These are phyloP conservation scores for Brachionus manjavacas DNA, from an alignment of 1,140 invertebrate species.

Conservation along the genomic window DNA sequence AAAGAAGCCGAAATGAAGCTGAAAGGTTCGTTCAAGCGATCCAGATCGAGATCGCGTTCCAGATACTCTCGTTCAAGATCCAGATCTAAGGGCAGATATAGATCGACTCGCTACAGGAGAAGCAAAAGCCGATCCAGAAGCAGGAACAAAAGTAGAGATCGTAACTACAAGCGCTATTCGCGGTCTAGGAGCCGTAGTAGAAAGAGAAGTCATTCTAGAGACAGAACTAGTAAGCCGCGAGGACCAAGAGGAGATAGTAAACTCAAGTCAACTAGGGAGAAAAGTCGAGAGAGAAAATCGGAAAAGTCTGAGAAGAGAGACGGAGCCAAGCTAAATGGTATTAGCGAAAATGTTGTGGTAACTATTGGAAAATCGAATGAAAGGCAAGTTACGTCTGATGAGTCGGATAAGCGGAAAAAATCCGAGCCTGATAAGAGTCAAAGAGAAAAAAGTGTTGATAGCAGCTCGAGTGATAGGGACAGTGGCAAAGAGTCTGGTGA, in stretches of 20 bases:
- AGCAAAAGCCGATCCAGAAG: neutral
- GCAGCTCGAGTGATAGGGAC: neutral
- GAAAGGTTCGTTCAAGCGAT: neutral
- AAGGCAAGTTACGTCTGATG: neutral
- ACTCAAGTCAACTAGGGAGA: neutral
- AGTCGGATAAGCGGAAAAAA: neutral
- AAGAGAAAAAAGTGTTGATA: slow-evolving; percentile 9
- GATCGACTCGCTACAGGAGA: neutral
- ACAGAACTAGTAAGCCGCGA: neutral
- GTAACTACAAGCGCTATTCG: neutral
- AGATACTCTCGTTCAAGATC: neutral
- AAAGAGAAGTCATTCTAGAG: neutral
- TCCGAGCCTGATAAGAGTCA: neutral
- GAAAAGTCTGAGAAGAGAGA: neutral
- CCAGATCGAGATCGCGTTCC: neutral
- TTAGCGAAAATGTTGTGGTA: neutral
- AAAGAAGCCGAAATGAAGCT: slow-evolving; percentile 20
- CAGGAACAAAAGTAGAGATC: neutral
- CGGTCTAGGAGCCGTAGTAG: neutral
- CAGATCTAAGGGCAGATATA: neutral
- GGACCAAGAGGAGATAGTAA: neutral
- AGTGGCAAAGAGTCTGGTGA: neutral
- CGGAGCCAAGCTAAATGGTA: neutral
- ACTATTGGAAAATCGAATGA: neutral
- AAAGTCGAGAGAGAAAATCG: neutral